Conservation (phyloP, 2,888 invertebrate genomes). For the Sphinx pinastri region DNA sequence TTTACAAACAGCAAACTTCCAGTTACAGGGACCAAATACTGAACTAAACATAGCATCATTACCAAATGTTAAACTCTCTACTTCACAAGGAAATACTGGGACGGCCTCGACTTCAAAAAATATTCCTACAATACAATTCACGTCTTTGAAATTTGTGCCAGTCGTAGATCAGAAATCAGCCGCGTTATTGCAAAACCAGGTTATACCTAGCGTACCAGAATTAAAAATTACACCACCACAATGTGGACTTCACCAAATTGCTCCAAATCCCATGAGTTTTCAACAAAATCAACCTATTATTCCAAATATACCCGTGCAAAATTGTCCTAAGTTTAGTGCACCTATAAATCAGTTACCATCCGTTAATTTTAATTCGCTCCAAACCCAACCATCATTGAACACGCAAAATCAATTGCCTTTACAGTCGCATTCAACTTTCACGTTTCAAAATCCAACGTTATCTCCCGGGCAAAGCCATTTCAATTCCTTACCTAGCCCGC, state of each 20-base stretch:
- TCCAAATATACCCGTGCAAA: slow-evolving; percentile 32
- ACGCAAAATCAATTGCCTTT: slow-evolving; percentile 32
- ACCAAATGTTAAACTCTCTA: slow-evolving; percentile 26
- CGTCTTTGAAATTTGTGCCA: slow-evolving; percentile 29
- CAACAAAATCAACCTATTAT: slow-evolving; percentile 37
- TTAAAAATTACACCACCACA: slow-evolving; percentile 31
- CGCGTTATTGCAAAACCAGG: slow-evolving; percentile 23
- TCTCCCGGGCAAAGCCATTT: slow-evolving; percentile 34
- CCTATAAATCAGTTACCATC: not conserved
- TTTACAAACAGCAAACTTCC: slow-evolving; percentile 29
- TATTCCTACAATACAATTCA: slow-evolving; percentile 29
- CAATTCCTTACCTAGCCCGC: slow-evolving; percentile 25
- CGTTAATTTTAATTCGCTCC: not conserved
- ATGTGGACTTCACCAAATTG: slow-evolving; percentile 28
- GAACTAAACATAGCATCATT: slow-evolving; percentile 27
- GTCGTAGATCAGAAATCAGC: slow-evolving; percentile 25
- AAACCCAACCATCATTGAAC: not conserved
- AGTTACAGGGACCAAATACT: slow-evolving; percentile 23
- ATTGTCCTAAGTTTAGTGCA: not conserved
- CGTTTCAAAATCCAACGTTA: slow-evolving; percentile 30
- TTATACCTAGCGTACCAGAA: slow-evolving; percentile 8
- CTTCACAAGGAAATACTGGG: slow-evolving; percentile 31
- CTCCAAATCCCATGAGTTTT: slow-evolving; percentile 25
- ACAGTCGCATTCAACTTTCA: slow-evolving; percentile 26
- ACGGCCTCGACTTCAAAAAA: not conserved